Conservation (phyloP, 2,797 vertebrate species). For the Cynopterus sphinx region DNA sequence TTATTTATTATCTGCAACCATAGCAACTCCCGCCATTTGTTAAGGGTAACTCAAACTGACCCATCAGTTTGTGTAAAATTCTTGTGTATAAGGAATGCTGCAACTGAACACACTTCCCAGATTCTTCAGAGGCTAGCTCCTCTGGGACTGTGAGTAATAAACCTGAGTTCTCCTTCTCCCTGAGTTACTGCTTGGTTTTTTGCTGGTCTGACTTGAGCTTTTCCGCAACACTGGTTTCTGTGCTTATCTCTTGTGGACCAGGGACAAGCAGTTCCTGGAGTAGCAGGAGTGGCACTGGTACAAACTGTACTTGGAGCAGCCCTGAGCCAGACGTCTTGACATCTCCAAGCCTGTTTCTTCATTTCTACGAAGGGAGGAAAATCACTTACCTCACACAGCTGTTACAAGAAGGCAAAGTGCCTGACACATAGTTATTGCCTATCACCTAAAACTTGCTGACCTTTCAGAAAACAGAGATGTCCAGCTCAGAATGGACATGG, state of each 20-base stretch:
- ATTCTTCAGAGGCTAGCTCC: no score
- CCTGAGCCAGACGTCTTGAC: background rate
- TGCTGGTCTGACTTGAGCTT: no score
- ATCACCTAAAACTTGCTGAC: background rate
- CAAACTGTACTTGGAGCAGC: background rate
- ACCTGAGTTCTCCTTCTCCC: no score
- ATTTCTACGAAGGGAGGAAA: background rate
- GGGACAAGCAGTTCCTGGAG: background rate
- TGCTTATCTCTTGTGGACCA: background rate
- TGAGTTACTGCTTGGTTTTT: no score
- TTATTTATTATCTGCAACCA: no score
- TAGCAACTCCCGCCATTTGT: no score
- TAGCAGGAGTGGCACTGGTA: background rate
- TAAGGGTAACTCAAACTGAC: no score
- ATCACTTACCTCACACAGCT: background rate
- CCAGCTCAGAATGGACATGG: background rate
- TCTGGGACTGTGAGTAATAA: no score
- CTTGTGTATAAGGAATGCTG: no score
- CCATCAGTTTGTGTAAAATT: no score
- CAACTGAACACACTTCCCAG: no score
- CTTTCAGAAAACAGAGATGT: background rate
- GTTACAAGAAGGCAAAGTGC: background rate
- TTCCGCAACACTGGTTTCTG: background rate
- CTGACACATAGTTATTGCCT: background rate
- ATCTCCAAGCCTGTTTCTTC: background rate